Evolutionary conservation across 2,113 vertebrate species (phyloP).

Genomic region (Phainopepla nitens): DNA sequence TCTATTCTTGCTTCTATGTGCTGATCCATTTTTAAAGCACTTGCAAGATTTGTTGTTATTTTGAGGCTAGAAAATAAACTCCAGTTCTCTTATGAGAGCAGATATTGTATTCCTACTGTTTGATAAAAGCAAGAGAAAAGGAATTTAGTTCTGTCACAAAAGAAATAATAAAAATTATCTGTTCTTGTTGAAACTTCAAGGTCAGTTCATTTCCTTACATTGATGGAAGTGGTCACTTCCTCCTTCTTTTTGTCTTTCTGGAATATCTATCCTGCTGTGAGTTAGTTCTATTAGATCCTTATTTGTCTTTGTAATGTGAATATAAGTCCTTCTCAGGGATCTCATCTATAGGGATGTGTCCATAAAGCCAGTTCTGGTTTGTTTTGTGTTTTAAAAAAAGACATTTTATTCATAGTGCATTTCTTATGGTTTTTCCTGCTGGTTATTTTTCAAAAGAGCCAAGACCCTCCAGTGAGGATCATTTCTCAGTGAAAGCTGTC

Average conservation of each 20-base stretch:
- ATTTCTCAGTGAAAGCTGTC: not conserved
- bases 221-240: not conserved
- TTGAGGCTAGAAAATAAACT: not conserved
- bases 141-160: not conserved
- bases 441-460: not conserved
- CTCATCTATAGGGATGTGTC: rapidly evolving
- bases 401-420: not conserved
- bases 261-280: not conserved
- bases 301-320: not conserved
- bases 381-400: not conserved
- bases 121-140: slow-evolving; percentile 4
- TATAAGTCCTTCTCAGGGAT: not conserved
- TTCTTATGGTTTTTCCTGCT: not conserved
- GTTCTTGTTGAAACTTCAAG: not conserved
- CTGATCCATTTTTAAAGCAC: slow-evolving; percentile 40
- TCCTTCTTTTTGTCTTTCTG: not conserved
- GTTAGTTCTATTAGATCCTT: not conserved
- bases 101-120: not conserved
- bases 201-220: not conserved
- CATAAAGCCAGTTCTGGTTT: not conserved
- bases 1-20: not conserved
- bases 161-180: not conserved
- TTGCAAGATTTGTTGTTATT: slow-evolving; percentile 14
- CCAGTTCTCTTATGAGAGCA: not conserved
- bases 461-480: not conserved